phyloP scores from a whole-genome alignment of 2,888 invertebrate genomes.

The Drosophila phalerata region DNA sequence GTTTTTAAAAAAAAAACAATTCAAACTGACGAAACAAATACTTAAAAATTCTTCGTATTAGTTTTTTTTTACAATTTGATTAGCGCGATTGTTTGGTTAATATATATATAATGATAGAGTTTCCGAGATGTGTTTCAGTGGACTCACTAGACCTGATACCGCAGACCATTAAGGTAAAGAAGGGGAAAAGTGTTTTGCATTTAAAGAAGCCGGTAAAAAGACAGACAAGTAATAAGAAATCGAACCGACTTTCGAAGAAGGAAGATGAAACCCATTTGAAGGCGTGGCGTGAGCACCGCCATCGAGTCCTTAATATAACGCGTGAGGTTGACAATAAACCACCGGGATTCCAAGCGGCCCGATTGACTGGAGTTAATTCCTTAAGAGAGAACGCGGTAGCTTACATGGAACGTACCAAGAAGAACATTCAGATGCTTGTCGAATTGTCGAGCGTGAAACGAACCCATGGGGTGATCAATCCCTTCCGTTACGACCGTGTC shows the following conservation, averaged over 20 bases:
- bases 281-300: conserved; percentile 40
- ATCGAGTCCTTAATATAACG: conserved; percentile 30
- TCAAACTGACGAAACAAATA: background rate
- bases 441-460: conserved; percentile 60
- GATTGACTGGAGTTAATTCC: conserved; percentile 44
- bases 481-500: conserved; percentile 51
- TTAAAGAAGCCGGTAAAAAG: background rate
- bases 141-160: background rate
- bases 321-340: conserved; percentile 44
- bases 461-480: conserved; percentile 59
- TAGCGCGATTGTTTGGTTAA: background rate
- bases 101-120: conserved; percentile 1
- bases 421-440: conserved; percentile 62
- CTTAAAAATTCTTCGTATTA: conserved; percentile 26
- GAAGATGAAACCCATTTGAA: background rate
- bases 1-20: background rate
- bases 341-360: conserved; percentile 48
- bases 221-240: background rate
- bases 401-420: conserved; percentile 59
- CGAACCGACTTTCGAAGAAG: background rate
- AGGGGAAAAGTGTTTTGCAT: background rate
- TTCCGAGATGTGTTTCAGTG: conserved; percentile 18
- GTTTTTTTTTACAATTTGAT: conserved; percentile 4
- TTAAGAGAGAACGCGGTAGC: conserved; percentile 52
- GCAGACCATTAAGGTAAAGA: background rate